Evolutionary conservation across 2,113 vertebrate genomes (phyloP), one percentile per base, ranked within the genome.

Genomic region (Mus pahari): DNA sequence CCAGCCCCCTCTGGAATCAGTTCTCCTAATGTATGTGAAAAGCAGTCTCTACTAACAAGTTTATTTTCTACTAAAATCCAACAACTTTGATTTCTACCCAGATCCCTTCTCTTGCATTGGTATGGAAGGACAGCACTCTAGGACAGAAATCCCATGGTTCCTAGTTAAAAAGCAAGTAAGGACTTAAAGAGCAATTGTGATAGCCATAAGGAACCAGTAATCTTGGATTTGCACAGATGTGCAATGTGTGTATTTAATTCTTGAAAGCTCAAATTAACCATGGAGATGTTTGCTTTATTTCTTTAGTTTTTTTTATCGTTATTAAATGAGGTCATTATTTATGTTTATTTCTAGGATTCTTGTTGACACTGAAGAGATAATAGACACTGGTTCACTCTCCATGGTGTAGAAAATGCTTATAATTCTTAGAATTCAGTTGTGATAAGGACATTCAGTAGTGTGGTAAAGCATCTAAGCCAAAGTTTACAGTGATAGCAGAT

Each of bases 331-430:
- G 22, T n/a, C 36, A 79, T 78, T 77, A 70, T 7, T 82, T 17
- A 68, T 9, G 42, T 90, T 20, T 84, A 64, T 81, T 96, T 94
- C 73, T 91, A n/a, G 33, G 89, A 90, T 89, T 91, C 83, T 91
- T 92, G 11, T 93, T 96, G 55, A 62, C 24, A 17, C 17, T 45
- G 73, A 14, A 60, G 90, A 81, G 89, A 60, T 45, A 74, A 58
- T 81, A 74, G 58, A 58, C 3, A 50, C 42, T 89, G 71, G 62
- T n/a, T 92, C 39, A 91, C 71, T 95, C 71, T 94, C 78, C 58
- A 22, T 74, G 64, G 17, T 33, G 28, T 62, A 64, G 36, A 3
- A 87, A 70, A 86, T 50, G 50, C 8, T 66, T n/a, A 8, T 28
- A 62, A 82, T 68, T 95, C n/a, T 95, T 71, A 91, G 64, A 92